Evolutionary conservation across 2,888 invertebrate species (phyloP).

Genomic region (Lamellibrachia columna): DNA sequence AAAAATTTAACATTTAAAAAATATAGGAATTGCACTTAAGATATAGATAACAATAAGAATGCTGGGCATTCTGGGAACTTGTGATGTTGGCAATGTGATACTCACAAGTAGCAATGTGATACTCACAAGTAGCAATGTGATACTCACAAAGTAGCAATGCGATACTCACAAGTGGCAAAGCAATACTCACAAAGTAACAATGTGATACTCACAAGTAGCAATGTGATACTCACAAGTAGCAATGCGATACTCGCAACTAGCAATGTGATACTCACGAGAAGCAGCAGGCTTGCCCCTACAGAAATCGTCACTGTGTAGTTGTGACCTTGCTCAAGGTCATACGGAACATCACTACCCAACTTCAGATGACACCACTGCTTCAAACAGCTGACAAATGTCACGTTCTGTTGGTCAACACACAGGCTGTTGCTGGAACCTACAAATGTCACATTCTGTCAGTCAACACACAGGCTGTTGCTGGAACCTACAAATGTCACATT

Average conservation of each 20-base stretch:
- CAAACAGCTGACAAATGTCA: not conserved
- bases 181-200: too few species aligned
- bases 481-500: too few species aligned
- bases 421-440: not conserved
- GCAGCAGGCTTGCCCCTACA: slow-evolving; percentile 21
- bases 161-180: too few species aligned
- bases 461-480: too few species aligned
- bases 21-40: too few species aligned
- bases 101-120: not conserved
- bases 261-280: slow-evolving; percentile 11
- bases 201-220: too few species aligned
- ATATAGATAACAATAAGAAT: too few species aligned
- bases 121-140: not conserved
- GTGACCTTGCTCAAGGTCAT: slow-evolving; percentile 6
- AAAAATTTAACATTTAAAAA: too few species aligned
- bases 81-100: too few species aligned
- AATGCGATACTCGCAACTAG: not conserved
- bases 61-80: too few species aligned
- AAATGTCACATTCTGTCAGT: not conserved
- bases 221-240: not conserved
- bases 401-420: not conserved
- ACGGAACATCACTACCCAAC: not conserved
- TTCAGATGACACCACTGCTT: not conserved
- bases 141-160: slow-evolving; percentile 17
- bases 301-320: slow-evolving; percentile 14